Conservation (phyloP, 2,113 vertebrate genomes). For the Strigops habroptila region DNA sequence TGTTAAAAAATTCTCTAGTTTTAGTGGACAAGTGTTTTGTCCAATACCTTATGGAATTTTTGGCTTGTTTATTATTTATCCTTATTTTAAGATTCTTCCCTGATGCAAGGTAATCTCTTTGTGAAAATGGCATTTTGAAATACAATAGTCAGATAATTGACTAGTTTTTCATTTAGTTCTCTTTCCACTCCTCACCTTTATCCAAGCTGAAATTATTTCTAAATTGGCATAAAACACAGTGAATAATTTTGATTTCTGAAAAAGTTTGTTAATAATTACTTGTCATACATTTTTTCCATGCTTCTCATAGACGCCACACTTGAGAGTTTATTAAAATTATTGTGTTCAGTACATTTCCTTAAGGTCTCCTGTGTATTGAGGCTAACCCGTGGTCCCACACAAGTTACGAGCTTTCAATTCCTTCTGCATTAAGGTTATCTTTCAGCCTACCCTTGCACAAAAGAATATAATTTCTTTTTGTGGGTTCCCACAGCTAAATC, state of each 20-base stretch:
- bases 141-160: background rate
- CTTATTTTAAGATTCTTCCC: background rate
- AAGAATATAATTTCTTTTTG: background rate
- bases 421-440: background rate
- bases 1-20: background rate
- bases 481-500: background rate
- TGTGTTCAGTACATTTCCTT: background rate
- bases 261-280: background rate
- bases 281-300: background rate
- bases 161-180: background rate
- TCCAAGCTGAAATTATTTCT: background rate
- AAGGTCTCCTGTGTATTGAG: background rate
- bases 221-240: background rate
- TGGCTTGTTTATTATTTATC: background rate
- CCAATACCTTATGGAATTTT: background rate
- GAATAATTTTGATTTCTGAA: background rate
- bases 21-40: background rate
- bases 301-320: rapidly evolving
- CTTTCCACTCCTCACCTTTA: background rate
- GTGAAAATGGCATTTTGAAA: background rate
- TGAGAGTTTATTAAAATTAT: background rate
- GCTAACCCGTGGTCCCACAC: background rate
- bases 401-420: background rate
- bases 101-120: background rate
- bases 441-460: background rate